Conservation (phyloP, 2,888 invertebrate genomes). For the Lingula anatina region DNA sequence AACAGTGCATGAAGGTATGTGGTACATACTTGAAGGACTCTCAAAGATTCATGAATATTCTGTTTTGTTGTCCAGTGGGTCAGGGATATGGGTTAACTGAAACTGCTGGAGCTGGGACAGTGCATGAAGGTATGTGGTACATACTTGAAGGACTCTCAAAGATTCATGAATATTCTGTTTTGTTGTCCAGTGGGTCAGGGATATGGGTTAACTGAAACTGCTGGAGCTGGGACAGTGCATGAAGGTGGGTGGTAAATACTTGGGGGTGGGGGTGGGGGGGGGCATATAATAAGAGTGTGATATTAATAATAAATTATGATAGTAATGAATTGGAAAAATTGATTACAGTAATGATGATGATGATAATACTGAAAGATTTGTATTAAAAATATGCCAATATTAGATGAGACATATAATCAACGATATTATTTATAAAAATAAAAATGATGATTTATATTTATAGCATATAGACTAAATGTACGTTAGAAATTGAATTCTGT, state of each 20-base stretch:
- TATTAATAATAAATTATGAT: too few species aligned
- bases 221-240: constrained; percentile 71
- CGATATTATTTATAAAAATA: too few species aligned
- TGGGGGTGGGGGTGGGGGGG: too few species aligned
- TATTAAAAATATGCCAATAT: too few species aligned
- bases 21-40: constrained; percentile 90
- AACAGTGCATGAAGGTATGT: constrained; percentile 44
- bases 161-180: constrained; percentile 85
- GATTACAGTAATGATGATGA: too few species aligned
- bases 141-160: constrained; percentile 88
- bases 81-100: constrained; percentile 97
- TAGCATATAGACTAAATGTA: too few species aligned
- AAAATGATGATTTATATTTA: too few species aligned
- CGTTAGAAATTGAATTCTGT: too few species aligned
- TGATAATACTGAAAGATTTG: too few species aligned
- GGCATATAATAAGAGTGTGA: too few species aligned
- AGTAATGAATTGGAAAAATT: too few species aligned
- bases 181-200: constrained; percentile 88
- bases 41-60: constrained; percentile 86
- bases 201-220: constrained; percentile 95
- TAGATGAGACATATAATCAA: too few species aligned
- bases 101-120: constrained; percentile 81
- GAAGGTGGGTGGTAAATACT: constrained; percentile 44
- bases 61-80: constrained; percentile 82
- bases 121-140: constrained; percentile 65